Base-by-base conservation (phyloP, 2,113 vertebrate genomes). In the Nesospiza acunhae region DNA sequence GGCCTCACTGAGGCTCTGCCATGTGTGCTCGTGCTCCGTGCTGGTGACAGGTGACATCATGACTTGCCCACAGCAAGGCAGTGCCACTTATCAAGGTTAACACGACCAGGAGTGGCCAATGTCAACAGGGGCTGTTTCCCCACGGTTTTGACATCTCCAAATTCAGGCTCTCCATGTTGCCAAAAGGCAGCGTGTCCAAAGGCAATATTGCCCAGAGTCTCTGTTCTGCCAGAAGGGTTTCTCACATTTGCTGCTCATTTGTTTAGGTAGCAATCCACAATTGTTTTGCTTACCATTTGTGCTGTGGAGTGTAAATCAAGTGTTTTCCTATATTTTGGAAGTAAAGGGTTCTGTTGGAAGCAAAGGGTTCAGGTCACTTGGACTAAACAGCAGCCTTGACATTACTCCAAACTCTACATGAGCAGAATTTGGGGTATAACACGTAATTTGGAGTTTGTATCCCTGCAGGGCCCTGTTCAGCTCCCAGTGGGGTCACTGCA, bases 401-500 rank as follows among this genome's bases (percentile, higher is more conserved):
- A 6, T 47, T 14, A 3, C 39, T 50, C 46, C 63, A n/a, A 8
- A 17, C 23, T 42, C 17, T 39, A 4, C 21, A 6, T 3, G 20
- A 52, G 31, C 14, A 47, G 24, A 18, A 14, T 21, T 9, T 64
- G 49, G 49, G 22, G 56, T 59, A 4, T 27, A 37, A 37, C 5
- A 9, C 6, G 1, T 18, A 21, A 16, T 24, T 7, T 66, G 62
- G 76, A 3, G 49, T 5, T 3, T 4, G 5, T 7, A 56, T 74
- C 28, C 31, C 72, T 53, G 44, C 50, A 85, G 74, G 35, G 15
- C 39, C 75, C 28, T 49, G 47, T 39, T 49, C 56, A 60, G 56
- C 31, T 75, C 0, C 0, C 3, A 1, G 3, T 4, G 17, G n/a
- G 22, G 33, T 37, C 52, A 11, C 60, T 84, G 42, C 35, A 3